Percentiles rank a stretch among this genome's conserved stretches.
These are phyloP conservation scores for Linurgus olivaceus DNA, from an alignment of 2,797 vertebrate species.

Conservation along the genomic window DNA sequence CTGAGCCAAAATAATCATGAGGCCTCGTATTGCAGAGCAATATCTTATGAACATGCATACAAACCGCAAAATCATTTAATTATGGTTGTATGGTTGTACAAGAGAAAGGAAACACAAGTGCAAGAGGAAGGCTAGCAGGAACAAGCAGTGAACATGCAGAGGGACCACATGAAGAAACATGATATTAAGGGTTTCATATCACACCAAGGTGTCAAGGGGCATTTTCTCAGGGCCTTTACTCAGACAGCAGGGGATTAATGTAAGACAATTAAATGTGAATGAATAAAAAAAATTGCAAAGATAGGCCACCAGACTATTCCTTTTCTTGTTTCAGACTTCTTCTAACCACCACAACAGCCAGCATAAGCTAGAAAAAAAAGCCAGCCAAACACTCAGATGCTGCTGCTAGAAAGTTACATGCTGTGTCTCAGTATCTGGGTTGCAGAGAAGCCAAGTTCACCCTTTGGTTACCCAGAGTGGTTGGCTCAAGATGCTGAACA, in stretches of 20 bases:
- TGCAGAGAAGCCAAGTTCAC: conserved; percentile 14
- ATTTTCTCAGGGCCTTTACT: neutral
- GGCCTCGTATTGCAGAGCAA: neutral
- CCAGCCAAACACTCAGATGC: conserved; percentile 43
- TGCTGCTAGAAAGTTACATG: conserved; percentile 28
- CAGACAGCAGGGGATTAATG: neutral
- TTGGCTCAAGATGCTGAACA: conserved; percentile 15
- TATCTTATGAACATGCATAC: neutral
- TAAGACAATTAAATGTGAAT: neutral
- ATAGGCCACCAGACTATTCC: neutral
- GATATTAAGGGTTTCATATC: neutral
- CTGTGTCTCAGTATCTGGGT: conserved; percentile 35
- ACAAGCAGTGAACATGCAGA: neutral
- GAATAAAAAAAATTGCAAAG: neutral
- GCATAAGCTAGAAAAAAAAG: conserved; percentile 57
- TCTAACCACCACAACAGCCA: conserved; percentile 11
- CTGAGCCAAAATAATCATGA: neutral
- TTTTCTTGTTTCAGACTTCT: conserved; percentile 42
- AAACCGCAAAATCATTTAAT: conserved; percentile 15
- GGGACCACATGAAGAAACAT: neutral
- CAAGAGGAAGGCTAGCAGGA: neutral
- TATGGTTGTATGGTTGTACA: neutral
- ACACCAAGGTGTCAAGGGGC: neutral
- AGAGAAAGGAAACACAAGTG: neutral
- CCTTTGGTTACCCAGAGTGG: neutral